phyloP scores from a whole-genome alignment of 2,888 invertebrate species.

The Rotaria magnacalcarata region DNA sequence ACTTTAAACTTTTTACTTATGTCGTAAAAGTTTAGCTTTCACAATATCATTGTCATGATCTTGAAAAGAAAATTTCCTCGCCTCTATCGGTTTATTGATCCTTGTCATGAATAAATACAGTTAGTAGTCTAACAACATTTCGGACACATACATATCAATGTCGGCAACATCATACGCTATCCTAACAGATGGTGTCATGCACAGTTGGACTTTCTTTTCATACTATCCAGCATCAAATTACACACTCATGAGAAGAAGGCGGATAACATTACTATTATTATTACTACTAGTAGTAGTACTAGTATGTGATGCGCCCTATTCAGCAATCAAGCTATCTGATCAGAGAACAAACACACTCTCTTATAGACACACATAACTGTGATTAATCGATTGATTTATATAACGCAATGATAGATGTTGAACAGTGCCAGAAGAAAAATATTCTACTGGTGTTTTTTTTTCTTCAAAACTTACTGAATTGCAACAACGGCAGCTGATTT shows the following conservation, averaged over 20 bases:
- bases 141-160: background rate
- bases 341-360: background rate
- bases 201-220: conserved; percentile 12
- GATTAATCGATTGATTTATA: background rate
- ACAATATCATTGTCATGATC: too few species aligned
- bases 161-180: background rate
- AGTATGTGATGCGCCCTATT: too few species aligned
- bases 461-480: background rate
- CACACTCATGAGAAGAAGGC: background rate
- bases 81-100: background rate
- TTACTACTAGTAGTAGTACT: too few species aligned
- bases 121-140: background rate
- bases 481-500: conserved; percentile 31
- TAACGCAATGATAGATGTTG: background rate
- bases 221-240: background rate
- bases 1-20: too few species aligned
- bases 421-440: background rate
- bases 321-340: background rate
- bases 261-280: background rate
- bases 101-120: background rate
- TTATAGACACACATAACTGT: background rate
- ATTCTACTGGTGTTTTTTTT: too few species aligned
- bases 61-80: background rate
- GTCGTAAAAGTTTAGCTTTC: too few species aligned
- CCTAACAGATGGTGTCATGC: background rate